These are phyloP conservation scores for Thereuonema tuberculata DNA, from an alignment of 1,140 invertebrate species.

Conservation along the genomic window DNA sequence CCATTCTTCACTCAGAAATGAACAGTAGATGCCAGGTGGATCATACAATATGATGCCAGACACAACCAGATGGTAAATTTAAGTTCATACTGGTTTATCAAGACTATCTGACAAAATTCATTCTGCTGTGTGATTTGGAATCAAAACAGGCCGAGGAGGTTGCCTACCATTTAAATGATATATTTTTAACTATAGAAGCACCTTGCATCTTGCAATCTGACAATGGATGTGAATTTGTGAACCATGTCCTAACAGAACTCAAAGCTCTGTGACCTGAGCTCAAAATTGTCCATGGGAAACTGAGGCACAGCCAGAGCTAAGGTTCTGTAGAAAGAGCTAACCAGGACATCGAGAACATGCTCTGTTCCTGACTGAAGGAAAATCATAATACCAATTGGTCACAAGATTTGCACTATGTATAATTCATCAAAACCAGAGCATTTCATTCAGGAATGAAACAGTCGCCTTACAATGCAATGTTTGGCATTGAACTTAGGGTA, in stretches of 20 bases:
- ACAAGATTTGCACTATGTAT: slow-evolving; percentile 3
- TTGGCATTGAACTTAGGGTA: not conserved
- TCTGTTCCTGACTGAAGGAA: not conserved
- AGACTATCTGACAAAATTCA: slow-evolving; percentile 9
- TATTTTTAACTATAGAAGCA: slow-evolving; percentile 10
- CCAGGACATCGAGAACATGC: not conserved
- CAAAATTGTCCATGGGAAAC: slow-evolving; percentile 16
- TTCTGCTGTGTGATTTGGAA: slow-evolving; percentile 7
- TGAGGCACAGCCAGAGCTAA: slow-evolving; percentile 12
- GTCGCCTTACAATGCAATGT: no score
- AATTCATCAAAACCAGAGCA: not conserved
- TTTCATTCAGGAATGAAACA: not conserved
- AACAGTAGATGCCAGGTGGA: not conserved
- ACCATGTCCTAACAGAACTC: not conserved
- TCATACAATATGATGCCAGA: not conserved
- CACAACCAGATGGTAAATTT: not conserved
- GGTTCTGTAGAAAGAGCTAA: slow-evolving; percentile 2
- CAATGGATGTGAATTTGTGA: slow-evolving; percentile 3
- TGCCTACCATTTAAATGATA: not conserved
- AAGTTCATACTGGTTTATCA: slow-evolving; percentile 10
- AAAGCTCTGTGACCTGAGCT: slow-evolving; percentile 4
- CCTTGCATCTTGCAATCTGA: slow-evolving; percentile 8
- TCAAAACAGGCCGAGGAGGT: slow-evolving; percentile 4
- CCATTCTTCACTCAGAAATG: not conserved
- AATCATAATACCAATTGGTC: not conserved